phyloP scores from a whole-genome alignment of 2,888 invertebrate species.

The Rhodophaea formosa region DNA sequence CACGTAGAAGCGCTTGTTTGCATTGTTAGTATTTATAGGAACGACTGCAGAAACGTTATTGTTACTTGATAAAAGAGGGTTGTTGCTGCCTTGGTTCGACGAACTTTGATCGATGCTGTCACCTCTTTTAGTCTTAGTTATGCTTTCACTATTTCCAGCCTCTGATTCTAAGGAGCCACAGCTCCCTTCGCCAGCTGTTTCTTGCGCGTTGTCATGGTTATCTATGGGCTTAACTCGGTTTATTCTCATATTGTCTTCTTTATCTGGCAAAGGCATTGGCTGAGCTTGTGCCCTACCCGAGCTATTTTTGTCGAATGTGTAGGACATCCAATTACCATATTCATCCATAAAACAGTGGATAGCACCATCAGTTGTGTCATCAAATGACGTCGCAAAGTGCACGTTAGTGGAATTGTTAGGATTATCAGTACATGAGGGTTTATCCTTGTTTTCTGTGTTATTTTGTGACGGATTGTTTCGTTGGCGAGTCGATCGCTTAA shows the following conservation, averaged over 20 bases:
- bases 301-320: conserved; percentile 90
- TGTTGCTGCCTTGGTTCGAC: conserved; percentile 77
- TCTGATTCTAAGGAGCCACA: conserved; percentile 75
- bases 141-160: conserved; percentile 62
- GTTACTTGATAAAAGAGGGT: conserved; percentile 70
- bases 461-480: conserved; percentile 63
- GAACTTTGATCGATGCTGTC: conserved; percentile 74
- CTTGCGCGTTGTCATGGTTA: conserved; percentile 60
- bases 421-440: conserved; percentile 47
- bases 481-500: conserved; percentile 80
- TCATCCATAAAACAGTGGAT: conserved; percentile 94
- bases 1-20: conserved; percentile 72
- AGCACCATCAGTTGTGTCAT: conserved; percentile 91
- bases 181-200: conserved; percentile 71
- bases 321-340: conserved; percentile 91
- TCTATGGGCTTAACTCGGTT: conserved; percentile 59
- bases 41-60: conserved; percentile 71
- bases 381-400: conserved; percentile 89
- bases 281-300: conserved; percentile 74
- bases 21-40: conserved; percentile 66
- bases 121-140: conserved; percentile 60
- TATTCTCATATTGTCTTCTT: conserved; percentile 51
- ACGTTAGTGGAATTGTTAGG: conserved; percentile 56
- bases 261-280: conserved; percentile 59
- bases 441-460: conserved; percentile 58